Conservation (phyloP, 37 sponge, comb jelly and placozoan species). For the Dysidea cf. avara region DNA sequence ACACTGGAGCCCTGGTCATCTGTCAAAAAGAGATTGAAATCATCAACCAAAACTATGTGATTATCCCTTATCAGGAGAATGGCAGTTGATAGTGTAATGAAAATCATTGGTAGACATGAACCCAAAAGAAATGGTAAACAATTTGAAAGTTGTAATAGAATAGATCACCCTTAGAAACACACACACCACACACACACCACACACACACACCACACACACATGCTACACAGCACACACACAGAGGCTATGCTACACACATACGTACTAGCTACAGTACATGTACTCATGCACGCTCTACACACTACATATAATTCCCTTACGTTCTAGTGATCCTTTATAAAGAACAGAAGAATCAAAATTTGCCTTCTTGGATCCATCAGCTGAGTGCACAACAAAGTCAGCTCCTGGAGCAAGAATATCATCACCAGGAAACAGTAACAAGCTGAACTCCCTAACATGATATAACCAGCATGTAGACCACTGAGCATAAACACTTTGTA, state of each 20-base stretch:
- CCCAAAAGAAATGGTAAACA: no score
- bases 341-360: conserved; percentile 54
- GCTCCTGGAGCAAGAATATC: conserved; percentile 27
- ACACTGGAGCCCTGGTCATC: conserved; percentile 41
- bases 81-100: no score
- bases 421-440: conserved; percentile 3
- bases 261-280: neutral
- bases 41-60: no score
- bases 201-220: no score
- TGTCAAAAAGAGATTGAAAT: neutral
- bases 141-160: no score
- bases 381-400: conserved; percentile 23
- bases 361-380: neutral
- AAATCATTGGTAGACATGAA: no score
- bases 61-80: no score
- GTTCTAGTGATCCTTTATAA: conserved; percentile 43
- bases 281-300: neutral
- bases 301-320: neutral
- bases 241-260: neutral
- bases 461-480: no score
- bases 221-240: neutral
- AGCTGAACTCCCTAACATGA: conserved; percentile 26
- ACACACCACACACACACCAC: no score
- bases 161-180: no score
- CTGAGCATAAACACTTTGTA: no score